Conservation (phyloP, 2,888 invertebrate genomes). For the Ochropacha duplaris region DNA sequence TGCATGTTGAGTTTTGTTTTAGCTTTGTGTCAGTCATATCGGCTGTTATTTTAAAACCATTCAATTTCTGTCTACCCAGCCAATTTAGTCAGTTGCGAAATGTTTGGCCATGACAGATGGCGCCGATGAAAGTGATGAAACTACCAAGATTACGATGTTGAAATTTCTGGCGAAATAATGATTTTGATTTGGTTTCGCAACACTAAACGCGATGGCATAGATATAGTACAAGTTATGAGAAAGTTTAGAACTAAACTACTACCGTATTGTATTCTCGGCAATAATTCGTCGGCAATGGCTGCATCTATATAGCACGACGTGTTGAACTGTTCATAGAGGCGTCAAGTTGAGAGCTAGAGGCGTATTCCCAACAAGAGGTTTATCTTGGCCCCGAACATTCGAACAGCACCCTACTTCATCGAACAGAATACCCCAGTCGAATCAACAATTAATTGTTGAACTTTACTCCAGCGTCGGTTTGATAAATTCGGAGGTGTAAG, state of each 20-base stretch:
- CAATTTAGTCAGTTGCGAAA: not conserved
- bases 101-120: not conserved
- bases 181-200: not conserved
- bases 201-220: not conserved
- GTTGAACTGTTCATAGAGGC: slow-evolving; percentile 28
- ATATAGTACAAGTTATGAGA: not conserved
- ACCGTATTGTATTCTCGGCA: slow-evolving; percentile 9
- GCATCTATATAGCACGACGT: slow-evolving; percentile 12
- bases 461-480: slow-evolving; percentile 29
- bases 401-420: slow-evolving; percentile 51
- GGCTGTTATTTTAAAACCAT: not conserved
- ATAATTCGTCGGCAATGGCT: slow-evolving; percentile 5
- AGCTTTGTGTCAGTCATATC: not conserved
- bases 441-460: slow-evolving; percentile 48
- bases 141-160: not conserved
- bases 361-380: slow-evolving; percentile 33
- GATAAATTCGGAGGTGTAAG: slow-evolving; percentile 25
- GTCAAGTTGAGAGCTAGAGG: slow-evolving; percentile 32
- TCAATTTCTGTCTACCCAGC: not conserved
- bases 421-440: slow-evolving; percentile 36
- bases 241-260: not conserved
- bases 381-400: slow-evolving; percentile 39
- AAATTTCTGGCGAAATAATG: not conserved
- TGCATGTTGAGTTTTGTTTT: not conserved
- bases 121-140: not conserved